Percentiles rank a stretch among this genome's conserved stretches.
Conservation (phyloP, 2,113 vertebrate species). For the Manacus vitellinus region DNA sequence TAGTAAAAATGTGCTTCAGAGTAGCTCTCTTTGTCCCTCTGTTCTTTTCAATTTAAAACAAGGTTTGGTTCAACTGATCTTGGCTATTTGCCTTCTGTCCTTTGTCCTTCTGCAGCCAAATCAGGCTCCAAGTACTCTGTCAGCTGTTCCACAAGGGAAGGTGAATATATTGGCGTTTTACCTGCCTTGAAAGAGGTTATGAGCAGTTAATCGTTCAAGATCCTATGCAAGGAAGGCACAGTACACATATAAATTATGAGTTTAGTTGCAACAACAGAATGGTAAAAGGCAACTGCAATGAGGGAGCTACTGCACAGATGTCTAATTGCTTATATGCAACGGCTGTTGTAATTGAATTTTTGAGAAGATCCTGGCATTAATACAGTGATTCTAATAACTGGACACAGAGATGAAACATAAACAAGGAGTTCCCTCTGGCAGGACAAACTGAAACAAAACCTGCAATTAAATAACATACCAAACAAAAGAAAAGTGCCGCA, state of each 20-base stretch:
- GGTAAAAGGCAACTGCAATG: background rate
- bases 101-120: background rate
- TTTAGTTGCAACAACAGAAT: conserved; percentile 6
- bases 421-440: background rate
- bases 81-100: background rate
- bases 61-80: background rate
- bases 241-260: conserved; percentile 13
- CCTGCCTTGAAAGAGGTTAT: background rate
- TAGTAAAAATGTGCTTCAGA: background rate
- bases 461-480: background rate
- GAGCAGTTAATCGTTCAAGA: conserved; percentile 2
- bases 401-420: conserved; percentile 14
- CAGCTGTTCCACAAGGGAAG: background rate
- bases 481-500: background rate
- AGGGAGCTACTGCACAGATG: background rate
- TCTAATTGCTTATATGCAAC: conserved; percentile 9
- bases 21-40: background rate
- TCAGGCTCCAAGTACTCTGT: background rate
- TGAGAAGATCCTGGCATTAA: conserved; percentile 19
- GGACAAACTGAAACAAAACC: background rate
- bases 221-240: background rate
- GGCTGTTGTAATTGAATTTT: conserved; percentile 50
- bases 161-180: background rate
- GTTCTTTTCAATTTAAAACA: background rate
- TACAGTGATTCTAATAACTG: conserved; percentile 12